Evolutionary conservation across 2,797 vertebrate species (phyloP).

Genomic region (Rhinatrema bivittatum): DNA sequence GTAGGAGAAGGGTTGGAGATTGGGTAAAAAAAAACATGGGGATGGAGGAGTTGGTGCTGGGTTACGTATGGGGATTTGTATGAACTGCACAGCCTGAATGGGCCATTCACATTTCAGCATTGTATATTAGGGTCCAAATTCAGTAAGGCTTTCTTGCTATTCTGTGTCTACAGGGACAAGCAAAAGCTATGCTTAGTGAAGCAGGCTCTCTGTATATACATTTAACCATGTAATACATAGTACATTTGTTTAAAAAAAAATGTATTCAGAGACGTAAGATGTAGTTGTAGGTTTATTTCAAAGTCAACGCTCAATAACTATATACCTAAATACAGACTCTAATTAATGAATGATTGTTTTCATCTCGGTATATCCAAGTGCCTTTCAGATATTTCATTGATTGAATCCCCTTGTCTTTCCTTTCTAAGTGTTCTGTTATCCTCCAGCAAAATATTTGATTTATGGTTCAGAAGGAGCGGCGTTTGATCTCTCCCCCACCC

Average conservation of each 20-base stretch:
- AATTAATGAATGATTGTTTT: constrained; percentile 16
- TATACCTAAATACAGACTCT: constrained; percentile 8
- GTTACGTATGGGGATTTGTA: too few species aligned
- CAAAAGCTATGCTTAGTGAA: too few species aligned
- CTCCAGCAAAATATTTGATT: constrained; percentile 31
- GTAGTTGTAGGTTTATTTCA: not conserved
- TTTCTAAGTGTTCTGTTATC: constrained; percentile 12
- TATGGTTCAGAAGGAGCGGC: constrained; percentile 23
- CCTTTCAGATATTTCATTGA: constrained; percentile 12
- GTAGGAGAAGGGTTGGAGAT: too few species aligned
- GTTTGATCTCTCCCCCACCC: constrained; percentile 23
- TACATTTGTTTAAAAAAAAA: not conserved
- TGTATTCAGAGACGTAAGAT: not conserved
- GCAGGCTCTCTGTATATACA: too few species aligned
- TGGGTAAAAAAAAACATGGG: too few species aligned
- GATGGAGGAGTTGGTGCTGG: too few species aligned
- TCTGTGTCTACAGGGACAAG: too few species aligned
- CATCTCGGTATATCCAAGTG: constrained; percentile 9
- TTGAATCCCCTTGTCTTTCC: not conserved
- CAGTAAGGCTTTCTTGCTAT: too few species aligned
- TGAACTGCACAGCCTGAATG: too few species aligned
- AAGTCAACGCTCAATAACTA: not conserved
- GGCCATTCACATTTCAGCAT: too few species aligned
- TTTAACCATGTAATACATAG: too few species aligned
- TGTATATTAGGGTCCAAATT: too few species aligned